phyloP scores from a whole-genome alignment of 2,888 invertebrate species.

The Epistrophella euchroma region DNA sequence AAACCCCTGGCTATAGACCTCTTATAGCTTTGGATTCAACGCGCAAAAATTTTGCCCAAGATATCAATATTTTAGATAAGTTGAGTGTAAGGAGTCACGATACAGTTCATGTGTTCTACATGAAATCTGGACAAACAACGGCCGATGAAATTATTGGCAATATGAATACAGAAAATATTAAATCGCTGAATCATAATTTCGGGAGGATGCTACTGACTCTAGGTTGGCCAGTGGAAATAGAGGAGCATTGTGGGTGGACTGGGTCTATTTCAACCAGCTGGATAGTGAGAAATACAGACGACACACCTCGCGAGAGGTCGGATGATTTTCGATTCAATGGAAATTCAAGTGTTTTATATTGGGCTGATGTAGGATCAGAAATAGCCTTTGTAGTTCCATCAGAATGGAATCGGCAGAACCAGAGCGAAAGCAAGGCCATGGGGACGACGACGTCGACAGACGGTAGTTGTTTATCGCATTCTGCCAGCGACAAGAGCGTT shows the following conservation, averaged over 20 bases:
- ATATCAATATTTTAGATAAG: constrained; percentile 92
- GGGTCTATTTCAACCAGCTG: constrained; percentile 95
- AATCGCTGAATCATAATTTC: constrained; percentile 85
- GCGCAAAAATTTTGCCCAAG: constrained; percentile 88
- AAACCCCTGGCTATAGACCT: constrained; percentile 80
- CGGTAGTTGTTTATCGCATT: constrained; percentile 84
- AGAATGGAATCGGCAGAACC: constrained; percentile 83
- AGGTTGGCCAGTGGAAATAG: constrained; percentile 94
- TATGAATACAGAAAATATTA: constrained; percentile 81
- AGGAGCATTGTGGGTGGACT: constrained; percentile 96
- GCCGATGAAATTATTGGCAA: constrained; percentile 90
- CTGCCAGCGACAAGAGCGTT: constrained; percentile 77
- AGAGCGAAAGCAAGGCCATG: constrained; percentile 48
- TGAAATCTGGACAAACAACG: constrained; percentile 92
- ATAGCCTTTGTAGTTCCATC: constrained; percentile 97
- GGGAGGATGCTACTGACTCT: constrained; percentile 88
- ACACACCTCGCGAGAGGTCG: constrained; percentile 82
- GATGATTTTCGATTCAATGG: constrained; percentile 91
- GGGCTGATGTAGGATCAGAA: constrained; percentile 97
- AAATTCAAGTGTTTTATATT: constrained; percentile 93
- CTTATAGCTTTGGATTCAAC: constrained; percentile 83
- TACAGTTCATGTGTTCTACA: constrained; percentile 97
- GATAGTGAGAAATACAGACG: constrained; percentile 85
- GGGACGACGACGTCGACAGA: constrained; percentile 80
- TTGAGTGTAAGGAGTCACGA: constrained; percentile 94